These are phyloP conservation scores for Platygyra sinensis DNA, from an alignment of 64 coral and sea anemone genomes.

Conservation along the genomic window DNA sequence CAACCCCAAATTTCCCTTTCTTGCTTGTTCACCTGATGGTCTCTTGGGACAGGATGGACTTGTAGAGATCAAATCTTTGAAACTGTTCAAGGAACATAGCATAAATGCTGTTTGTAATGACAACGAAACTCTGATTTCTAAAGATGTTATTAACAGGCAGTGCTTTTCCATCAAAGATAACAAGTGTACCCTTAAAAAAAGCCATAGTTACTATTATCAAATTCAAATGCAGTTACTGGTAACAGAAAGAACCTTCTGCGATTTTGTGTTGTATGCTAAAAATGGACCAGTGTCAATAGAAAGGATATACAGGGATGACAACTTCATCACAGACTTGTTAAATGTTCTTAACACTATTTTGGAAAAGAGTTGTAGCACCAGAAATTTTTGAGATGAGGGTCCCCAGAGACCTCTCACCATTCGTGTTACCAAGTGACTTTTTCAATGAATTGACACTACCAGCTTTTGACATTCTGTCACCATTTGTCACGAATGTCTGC, in stretches of 20 bases:
- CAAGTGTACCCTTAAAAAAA: conserved; percentile 33
- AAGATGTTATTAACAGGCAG: too few relatives aligned
- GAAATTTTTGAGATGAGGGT: conserved; percentile 48
- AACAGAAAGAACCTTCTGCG: conserved; percentile 57
- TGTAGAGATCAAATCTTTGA: conserved; percentile 64
- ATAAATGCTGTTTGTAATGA: conserved; percentile 40
- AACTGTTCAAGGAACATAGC: conserved; percentile 48
- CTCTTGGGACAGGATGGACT: conserved; percentile 39
- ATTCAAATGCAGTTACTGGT: too few relatives aligned
- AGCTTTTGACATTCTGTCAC: conserved; percentile 17
- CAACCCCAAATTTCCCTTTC: conserved; percentile 71
- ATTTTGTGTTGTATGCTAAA: conserved; percentile 69
- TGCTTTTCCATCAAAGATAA: conserved; percentile 2
- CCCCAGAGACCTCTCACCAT: conserved; percentile 47
- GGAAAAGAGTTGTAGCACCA: conserved; percentile 56
- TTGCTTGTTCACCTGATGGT: conserved; percentile 71
- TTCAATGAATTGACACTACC: conserved; percentile 16
- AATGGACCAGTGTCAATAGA: conserved; percentile 67
- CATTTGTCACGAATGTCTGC: too few relatives aligned
- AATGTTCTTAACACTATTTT: conserved; percentile 11
- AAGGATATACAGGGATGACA: conserved; percentile 68
- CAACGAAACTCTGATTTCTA: too few relatives aligned
- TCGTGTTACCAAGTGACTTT: conserved; percentile 28
- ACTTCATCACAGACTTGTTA: conserved; percentile 55
- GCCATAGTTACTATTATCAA: conserved; percentile 64